A percentile compares a stretch with the other conserved stretches of the same genome.
These are phyloP conservation scores for Nerophis ophidion DNA, from an alignment of 2,113 vertebrate genomes.

Conservation along the genomic window DNA sequence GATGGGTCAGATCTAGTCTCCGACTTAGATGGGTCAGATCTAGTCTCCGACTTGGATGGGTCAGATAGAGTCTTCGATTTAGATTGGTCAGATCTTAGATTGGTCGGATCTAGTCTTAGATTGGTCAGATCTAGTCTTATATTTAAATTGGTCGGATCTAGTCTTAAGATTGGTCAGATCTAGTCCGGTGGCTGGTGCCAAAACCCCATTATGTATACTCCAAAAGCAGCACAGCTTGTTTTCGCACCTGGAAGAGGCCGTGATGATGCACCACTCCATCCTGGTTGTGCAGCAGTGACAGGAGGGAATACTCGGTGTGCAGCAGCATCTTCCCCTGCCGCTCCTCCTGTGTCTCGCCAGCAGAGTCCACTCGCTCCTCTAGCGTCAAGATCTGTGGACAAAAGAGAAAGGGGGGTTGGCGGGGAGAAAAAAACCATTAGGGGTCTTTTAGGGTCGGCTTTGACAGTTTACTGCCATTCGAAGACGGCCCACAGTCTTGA, in stretches of 20 bases:
- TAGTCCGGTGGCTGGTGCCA: too few relatives aligned
- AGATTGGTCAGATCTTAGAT: too few relatives aligned
- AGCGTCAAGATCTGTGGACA: slow-evolving; percentile 87
- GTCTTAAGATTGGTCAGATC: too few relatives aligned
- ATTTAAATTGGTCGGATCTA: too few relatives aligned
- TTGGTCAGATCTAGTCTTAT: too few relatives aligned
- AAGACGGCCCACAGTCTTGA: slow-evolving; percentile 1
- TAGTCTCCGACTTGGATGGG: too few relatives aligned
- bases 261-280: slow-evolving; percentile 98
- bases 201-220: too few relatives aligned
- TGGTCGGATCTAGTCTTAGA: too few relatives aligned
- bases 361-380: slow-evolving; percentile 86
- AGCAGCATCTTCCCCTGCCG: slow-evolving; percentile 98
- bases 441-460: slow-evolving; percentile 15
- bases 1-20: too few relatives aligned
- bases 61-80: too few relatives aligned
- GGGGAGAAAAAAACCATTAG: slow-evolving; percentile 14
- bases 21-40: too few relatives aligned
- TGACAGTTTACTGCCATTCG: slow-evolving; percentile 4
- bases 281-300: slow-evolving; percentile 93
- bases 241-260: slow-evolving; percentile 90
- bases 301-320: slow-evolving; percentile 93
- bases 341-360: slow-evolving; percentile 92
- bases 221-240: neutral
- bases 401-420: slow-evolving; percentile 4